Conservation (phyloP, 1,140 invertebrate species). For the Ceratosolen fusciceps region DNA sequence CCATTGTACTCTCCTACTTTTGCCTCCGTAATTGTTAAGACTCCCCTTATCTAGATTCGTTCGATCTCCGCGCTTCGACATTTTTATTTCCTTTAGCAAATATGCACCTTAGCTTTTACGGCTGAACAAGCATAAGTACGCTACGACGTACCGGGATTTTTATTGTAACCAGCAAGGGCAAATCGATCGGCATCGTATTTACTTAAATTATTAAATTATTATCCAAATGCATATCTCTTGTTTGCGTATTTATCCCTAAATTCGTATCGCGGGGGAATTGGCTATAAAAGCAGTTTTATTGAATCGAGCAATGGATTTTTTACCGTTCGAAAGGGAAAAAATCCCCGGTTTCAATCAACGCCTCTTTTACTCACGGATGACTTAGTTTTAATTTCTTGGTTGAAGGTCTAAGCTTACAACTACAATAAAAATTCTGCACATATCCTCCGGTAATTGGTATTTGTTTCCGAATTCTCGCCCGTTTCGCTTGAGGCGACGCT, state of each 20-base stretch:
- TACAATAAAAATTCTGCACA: not conserved
- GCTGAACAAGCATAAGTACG: not conserved
- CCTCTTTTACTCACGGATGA: not conserved
- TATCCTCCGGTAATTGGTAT: slow-evolving; percentile 30
- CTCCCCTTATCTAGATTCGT: too few species aligned
- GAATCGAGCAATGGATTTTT: not conserved
- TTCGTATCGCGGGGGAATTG: too few species aligned
- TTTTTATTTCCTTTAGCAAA: too few species aligned
- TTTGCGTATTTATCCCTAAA: too few species aligned
- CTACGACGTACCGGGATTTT: not conserved
- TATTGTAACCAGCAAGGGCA: not conserved
- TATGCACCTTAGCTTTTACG: too few species aligned
- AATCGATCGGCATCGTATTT: not conserved
- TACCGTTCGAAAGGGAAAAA: not conserved
- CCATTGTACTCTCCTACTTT: too few species aligned
- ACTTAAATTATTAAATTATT: not conserved
- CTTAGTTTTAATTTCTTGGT: not conserved
- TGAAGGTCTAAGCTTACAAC: not conserved
- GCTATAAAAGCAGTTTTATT: not conserved
- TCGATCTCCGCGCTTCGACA: too few species aligned
- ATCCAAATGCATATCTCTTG: too few species aligned
- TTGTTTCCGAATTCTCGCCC: slow-evolving; percentile 38
- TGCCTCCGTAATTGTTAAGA: too few species aligned
- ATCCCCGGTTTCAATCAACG: not conserved
- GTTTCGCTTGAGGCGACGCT: slow-evolving; percentile 26